These are phyloP conservation scores for Mesocentrotus franciscanus DNA, from an alignment of 53 echinoderm and acorn worm genomes.

Conservation along the genomic window DNA sequence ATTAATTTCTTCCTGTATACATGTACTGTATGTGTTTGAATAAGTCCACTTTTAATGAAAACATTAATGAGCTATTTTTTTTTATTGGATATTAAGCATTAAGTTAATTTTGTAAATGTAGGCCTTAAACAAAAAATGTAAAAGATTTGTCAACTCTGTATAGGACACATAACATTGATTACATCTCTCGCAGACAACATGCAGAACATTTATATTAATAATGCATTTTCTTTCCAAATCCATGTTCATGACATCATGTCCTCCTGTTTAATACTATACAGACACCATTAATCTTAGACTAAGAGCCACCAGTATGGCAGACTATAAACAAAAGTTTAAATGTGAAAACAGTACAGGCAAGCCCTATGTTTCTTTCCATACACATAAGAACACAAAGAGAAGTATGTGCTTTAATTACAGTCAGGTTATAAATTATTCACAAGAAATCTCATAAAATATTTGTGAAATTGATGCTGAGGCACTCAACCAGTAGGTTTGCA, in stretches of 20 bases:
- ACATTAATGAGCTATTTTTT: neutral
- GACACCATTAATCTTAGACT: neutral
- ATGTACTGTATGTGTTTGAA: neutral
- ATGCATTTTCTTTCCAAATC: neutral
- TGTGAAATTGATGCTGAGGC: constrained; percentile 6
- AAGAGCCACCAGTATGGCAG: neutral
- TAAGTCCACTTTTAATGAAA: neutral
- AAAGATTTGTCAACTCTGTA: neutral
- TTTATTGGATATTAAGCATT: neutral
- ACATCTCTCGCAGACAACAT: no score
- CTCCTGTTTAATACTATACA: neutral
- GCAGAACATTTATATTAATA: neutral
- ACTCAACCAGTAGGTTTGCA: constrained; percentile 8
- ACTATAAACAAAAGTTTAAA: neutral
- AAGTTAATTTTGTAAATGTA: neutral
- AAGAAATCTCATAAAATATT: constrained; percentile 54
- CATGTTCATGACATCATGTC: neutral
- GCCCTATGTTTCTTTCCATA: neutral
- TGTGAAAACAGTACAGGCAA: neutral
- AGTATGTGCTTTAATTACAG: neutral
- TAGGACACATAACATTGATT: neutral
- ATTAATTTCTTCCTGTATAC: neutral
- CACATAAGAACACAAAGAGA: neutral
- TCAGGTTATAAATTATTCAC: constrained; percentile 23
- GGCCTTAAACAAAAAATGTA: no score